Evolutionary conservation across 2,888 invertebrate genomes (phyloP).

Genomic region (Epistrophe eligans): DNA sequence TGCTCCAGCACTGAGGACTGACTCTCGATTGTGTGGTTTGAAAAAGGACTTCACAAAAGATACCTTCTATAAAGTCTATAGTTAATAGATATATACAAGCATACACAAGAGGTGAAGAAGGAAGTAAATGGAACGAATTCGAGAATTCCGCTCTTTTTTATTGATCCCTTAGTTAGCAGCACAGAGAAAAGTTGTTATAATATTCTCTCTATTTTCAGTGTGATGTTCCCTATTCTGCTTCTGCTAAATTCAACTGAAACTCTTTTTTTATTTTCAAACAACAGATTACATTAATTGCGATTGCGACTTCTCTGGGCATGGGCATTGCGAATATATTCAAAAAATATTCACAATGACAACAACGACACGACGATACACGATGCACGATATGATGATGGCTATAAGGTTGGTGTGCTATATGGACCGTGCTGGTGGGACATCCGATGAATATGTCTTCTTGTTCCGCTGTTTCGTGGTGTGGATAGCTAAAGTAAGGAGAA

Average conservation of each 20-base stretch:
- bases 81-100: neutral
- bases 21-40: conserved; percentile 30
- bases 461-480: conserved; percentile 29
- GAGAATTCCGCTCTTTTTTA: conserved; percentile 72
- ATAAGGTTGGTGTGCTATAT: conserved; percentile 18
- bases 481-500: conserved; percentile 6
- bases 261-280: conserved; percentile 62
- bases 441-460: conserved; percentile 59
- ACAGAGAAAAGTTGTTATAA: conserved; percentile 53
- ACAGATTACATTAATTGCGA: conserved; percentile 74
- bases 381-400: conserved; percentile 13
- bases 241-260: conserved; percentile 68
- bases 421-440: conserved; percentile 57
- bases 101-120: conserved; percentile 13
- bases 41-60: conserved; percentile 53
- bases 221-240: conserved; percentile 16
- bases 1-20: neutral
- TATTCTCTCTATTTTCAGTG: conserved; percentile 51
- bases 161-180: conserved; percentile 58
- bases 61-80: conserved; percentile 8
- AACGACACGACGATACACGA: neutral
- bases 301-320: conserved; percentile 73
- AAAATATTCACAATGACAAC: conserved; percentile 44
- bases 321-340: conserved; percentile 68
- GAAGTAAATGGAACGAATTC: conserved; percentile 37